phyloP scores from a whole-genome alignment of 2,797 vertebrate genomes.

The Acanthurus lineatus region DNA sequence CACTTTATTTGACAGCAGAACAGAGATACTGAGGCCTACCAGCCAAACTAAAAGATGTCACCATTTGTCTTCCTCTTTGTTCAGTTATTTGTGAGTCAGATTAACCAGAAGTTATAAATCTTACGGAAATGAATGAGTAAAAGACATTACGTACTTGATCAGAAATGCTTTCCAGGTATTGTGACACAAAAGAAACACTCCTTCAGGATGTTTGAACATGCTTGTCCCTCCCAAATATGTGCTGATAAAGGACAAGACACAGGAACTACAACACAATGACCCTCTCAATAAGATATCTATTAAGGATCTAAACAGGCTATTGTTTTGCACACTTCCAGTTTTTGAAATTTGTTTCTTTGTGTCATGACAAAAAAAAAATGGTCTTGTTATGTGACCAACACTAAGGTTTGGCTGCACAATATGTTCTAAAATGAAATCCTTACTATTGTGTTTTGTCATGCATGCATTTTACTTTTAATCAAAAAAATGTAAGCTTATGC shows the following conservation, averaged over 20 bases:
- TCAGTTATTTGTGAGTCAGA: constrained; percentile 8
- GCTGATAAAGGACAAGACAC: not conserved
- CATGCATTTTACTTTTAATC: too few relatives aligned
- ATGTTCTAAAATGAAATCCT: too few relatives aligned
- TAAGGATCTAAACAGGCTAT: constrained; percentile 9
- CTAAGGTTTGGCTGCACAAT: too few relatives aligned
- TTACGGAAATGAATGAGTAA: constrained; percentile 4
- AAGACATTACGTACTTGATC: not conserved
- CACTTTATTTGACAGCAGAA: constrained; percentile 3
- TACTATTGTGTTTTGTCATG: too few relatives aligned
- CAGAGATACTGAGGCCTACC: constrained; percentile 1
- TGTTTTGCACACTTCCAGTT: constrained; percentile 53
- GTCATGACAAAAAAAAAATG: constrained; percentile 61
- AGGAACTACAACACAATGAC: not conserved
- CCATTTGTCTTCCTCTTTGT: constrained; percentile 10
- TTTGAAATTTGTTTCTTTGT: constrained; percentile 70
- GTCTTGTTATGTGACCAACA: too few relatives aligned
- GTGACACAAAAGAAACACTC: not conserved
- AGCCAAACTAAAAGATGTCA: constrained; percentile 1
- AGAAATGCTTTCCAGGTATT: not conserved
- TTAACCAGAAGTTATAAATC: not conserved
- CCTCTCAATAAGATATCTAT: not conserved
- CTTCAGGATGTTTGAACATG: not conserved
- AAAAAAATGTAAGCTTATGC: too few relatives aligned
- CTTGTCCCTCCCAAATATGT: not conserved